Conservation (phyloP, 2,888 invertebrate species). For the Allolobophora icterica region DNA sequence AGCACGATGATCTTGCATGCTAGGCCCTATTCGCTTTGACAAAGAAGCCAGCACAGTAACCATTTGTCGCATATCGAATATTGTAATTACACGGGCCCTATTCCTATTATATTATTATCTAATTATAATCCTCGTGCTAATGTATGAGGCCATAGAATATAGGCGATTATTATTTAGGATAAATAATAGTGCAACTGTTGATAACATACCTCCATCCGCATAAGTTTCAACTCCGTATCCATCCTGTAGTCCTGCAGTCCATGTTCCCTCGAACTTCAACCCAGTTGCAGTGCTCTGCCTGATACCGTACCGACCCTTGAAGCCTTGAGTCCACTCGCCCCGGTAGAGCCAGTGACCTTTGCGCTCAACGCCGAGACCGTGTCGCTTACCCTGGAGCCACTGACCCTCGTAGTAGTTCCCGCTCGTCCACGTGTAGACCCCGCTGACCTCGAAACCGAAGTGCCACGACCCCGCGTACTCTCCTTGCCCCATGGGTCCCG, state of each 20-base stretch:
- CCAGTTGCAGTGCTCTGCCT: conserved; percentile 92
- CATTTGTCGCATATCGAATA: too few species aligned
- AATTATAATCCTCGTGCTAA: too few species aligned
- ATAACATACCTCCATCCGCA: conserved; percentile 92
- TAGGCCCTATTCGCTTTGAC: too few species aligned
- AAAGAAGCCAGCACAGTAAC: too few species aligned
- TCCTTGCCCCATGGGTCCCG: conserved; percentile 89
- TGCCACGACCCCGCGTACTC: conserved; percentile 99
- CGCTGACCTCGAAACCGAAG: conserved; percentile 98
- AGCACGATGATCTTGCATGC: too few species aligned
- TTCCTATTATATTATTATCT: too few species aligned
- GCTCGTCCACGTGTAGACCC: conserved; percentile 78
- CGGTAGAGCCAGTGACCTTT: conserved; percentile 95
- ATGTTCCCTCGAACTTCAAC: conserved; percentile 68
- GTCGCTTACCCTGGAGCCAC: conserved; percentile 99
- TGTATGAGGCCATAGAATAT: too few species aligned
- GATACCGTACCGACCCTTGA: conserved; percentile 97
- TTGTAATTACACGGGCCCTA: too few species aligned
- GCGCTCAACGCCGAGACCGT: conserved; percentile 95
- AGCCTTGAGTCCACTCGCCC: conserved; percentile 98
- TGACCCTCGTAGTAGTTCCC: conserved; percentile 96
- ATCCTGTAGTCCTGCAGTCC: conserved; percentile 98
- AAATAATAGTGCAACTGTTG: not conserved
- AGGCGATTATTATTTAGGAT: too few species aligned
- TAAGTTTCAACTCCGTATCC: conserved; percentile 99